Evolutionary conservation across 2,113 vertebrate species (phyloP).

Genomic region (Spea multiplicata): DNA sequence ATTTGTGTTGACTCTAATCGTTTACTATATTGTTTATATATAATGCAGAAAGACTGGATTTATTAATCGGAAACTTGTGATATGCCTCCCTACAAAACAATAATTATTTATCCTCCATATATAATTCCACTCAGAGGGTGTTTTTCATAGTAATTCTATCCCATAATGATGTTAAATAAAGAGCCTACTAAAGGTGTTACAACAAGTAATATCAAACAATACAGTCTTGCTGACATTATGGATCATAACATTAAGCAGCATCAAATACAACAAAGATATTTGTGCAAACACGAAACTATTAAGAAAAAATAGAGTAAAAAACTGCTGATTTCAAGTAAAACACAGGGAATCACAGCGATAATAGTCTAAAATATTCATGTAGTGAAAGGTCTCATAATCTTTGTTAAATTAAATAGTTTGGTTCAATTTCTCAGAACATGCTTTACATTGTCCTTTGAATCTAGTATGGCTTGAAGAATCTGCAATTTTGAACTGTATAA

Average conservation of each 20-base stretch:
- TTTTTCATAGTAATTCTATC: neutral
- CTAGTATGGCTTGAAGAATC: neutral
- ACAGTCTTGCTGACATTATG: neutral
- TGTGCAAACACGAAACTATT: neutral
- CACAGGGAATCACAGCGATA: neutral
- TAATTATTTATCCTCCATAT: too few relatives aligned
- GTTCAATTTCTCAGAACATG: conserved; percentile 1
- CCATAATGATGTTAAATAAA: neutral
- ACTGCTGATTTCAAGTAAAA: neutral
- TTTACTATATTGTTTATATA: too few relatives aligned
- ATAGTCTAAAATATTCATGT: neutral
- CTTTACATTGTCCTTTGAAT: conserved; percentile 5
- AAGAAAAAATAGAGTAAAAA: neutral
- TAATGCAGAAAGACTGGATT: too few relatives aligned
- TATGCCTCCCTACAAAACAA: too few relatives aligned
- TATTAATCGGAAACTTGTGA: too few relatives aligned
- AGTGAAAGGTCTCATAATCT: conserved; percentile 10
- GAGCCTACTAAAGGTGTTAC: neutral
- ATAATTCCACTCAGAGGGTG: too few relatives aligned
- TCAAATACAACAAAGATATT: neutral
- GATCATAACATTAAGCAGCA: neutral
- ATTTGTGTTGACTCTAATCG: too few relatives aligned
- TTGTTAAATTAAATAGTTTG: conserved; percentile 5
- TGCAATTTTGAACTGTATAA: conserved; percentile 3
- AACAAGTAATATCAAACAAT: neutral